Evolutionary conservation across 2,888 invertebrate genomes (phyloP).

Genomic region (Tipula unca): DNA sequence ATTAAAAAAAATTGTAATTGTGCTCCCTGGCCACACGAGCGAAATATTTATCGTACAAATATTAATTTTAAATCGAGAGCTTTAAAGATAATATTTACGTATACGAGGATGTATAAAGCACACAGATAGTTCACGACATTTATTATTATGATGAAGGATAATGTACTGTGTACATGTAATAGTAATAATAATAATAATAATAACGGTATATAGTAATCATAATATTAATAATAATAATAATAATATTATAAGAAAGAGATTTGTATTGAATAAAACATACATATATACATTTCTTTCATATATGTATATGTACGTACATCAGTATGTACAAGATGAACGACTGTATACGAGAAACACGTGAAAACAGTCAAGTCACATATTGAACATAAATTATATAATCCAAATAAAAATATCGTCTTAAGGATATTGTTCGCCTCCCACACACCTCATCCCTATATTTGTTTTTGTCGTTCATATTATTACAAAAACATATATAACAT

Average conservation of each 20-base stretch:
- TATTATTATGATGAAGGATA: too few species aligned
- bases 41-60: too few species aligned
- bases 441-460: neutral
- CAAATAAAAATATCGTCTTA: neutral
- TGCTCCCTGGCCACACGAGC: too few species aligned
- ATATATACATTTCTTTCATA: neutral
- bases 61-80: too few species aligned
- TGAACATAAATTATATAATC: constrained; percentile 8
- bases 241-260: neutral
- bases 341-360: neutral
- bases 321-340: neutral
- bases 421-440: neutral
- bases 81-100: too few species aligned
- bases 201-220: neutral
- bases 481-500: neutral
- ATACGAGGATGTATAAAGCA: too few species aligned
- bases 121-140: too few species aligned
- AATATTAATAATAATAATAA: neutral
- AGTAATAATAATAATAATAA: neutral
- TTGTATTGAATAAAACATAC: neutral
- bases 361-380: neutral
- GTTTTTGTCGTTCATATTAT: neutral
- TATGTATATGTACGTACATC: neutral
- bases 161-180: neutral
- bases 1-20: too few species aligned